These are phyloP conservation scores for Rhabditoides inermis DNA, from an alignment of 2,888 invertebrate genomes.

Conservation along the genomic window DNA sequence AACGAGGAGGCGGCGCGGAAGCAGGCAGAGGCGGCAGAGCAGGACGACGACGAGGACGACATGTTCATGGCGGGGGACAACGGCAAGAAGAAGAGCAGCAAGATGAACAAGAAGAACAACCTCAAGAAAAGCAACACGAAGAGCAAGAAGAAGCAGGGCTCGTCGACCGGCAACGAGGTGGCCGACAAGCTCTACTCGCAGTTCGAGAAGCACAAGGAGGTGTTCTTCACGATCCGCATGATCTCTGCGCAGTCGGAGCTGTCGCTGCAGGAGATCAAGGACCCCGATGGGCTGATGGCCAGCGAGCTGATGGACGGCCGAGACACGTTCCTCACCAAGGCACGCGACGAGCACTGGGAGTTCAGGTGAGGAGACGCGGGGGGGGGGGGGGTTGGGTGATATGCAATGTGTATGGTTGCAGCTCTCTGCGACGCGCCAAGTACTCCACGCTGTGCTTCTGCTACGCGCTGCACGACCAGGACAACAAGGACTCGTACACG, in stretches of 20 bases:
- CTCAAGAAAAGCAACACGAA: conserved; percentile 75
- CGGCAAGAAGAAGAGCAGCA: conserved; percentile 12
- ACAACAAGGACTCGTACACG: conserved; percentile 77
- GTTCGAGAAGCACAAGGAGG: conserved; percentile 99
- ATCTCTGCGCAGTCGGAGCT: conserved; percentile 8
- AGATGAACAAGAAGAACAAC: conserved; percentile 67
- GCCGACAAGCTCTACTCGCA: conserved; percentile 92
- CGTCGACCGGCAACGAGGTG: conserved; percentile 58
- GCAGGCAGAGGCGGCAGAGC: conserved; percentile 17
- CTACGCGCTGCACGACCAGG: conserved; percentile 95
- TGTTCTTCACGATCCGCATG: conserved; percentile 94
- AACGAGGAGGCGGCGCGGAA: conserved; percentile 91
- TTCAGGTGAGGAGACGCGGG: too few species aligned
- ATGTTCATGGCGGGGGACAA: not conserved
- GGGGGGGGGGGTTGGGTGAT: too few species aligned
- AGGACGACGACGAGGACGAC: conserved; percentile 18
- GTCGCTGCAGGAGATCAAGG: conserved; percentile 73
- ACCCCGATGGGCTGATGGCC: conserved; percentile 85
- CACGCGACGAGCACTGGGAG: conserved; percentile 93
- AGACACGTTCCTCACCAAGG: conserved; percentile 92
- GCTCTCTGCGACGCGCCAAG: conserved; percentile 72
- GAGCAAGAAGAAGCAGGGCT: conserved; percentile 75
- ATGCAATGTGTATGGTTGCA: too few species aligned
- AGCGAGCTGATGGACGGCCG: conserved; percentile 99
- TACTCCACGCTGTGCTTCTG: conserved; percentile 93